A percentile compares a stretch with the other conserved stretches of the same genome.
These are phyloP conservation scores for Tricholauxania praeusta DNA, from an alignment of 2,888 invertebrate species.

Conservation along the genomic window DNA sequence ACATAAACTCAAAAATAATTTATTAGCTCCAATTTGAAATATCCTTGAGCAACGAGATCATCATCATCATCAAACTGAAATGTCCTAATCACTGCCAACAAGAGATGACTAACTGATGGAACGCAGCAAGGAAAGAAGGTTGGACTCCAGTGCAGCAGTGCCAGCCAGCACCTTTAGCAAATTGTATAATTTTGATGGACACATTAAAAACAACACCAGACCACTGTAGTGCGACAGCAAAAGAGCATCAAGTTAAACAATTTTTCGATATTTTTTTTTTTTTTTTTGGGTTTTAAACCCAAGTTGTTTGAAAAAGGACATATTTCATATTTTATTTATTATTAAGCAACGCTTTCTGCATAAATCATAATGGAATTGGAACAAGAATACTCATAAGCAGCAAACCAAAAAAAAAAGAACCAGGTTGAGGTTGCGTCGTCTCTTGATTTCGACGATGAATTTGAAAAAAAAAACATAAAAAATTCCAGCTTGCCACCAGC, in stretches of 20 bases:
- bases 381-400: conserved; percentile 51
- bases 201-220: conserved; percentile 62
- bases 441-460: conserved; percentile 25
- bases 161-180: conserved; percentile 36
- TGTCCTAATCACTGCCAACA: conserved; percentile 32
- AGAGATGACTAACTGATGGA: conserved; percentile 16
- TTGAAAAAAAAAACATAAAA: not conserved
- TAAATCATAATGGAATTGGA: conserved; percentile 63
- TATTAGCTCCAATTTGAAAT: conserved; percentile 39
- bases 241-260: not conserved
- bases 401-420: conserved; percentile 29
- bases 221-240: not conserved
- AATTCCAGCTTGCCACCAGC: conserved; percentile 50
- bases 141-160: conserved; percentile 47
- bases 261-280: conserved; percentile 17
- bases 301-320: conserved; percentile 48
- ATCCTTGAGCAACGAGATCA: conserved; percentile 25
- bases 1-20: conserved; percentile 42
- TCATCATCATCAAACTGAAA: conserved; percentile 16
- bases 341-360: conserved; percentile 59
- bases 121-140: not conserved
- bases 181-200: conserved; percentile 61
- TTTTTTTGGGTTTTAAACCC: conserved; percentile 24
- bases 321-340: conserved; percentile 65
- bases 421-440: conserved; percentile 9